Conservation (phyloP, 2,888 invertebrate species). For the Rugalucina vietnamica region DNA sequence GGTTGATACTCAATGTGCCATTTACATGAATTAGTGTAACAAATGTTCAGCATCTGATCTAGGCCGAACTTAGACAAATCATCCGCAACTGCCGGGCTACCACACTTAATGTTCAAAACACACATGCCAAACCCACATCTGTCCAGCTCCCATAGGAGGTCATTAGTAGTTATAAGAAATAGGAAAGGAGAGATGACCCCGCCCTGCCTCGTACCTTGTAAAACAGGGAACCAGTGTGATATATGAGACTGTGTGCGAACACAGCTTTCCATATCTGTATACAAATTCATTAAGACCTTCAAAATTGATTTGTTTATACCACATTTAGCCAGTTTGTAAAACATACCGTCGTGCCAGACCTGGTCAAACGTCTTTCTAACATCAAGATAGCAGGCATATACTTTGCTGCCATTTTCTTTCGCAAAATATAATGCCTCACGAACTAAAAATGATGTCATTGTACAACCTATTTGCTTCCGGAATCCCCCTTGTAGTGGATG, state of each 20-base stretch:
- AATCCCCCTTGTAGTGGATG: slow-evolving; percentile 20
- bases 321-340: not conserved
- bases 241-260: not conserved
- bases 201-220: slow-evolving; percentile 9
- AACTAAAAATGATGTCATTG: slow-evolving; percentile 23
- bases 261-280: not conserved
- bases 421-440: slow-evolving; percentile 1
- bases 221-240: slow-evolving; percentile 6
- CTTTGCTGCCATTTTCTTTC: not conserved
- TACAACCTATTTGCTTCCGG: slow-evolving; percentile 1
- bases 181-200: not conserved
- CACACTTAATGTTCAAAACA: not conserved
- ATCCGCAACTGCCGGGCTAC: slow-evolving; percentile 24
- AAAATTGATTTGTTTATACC: slow-evolving; percentile 21
- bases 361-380: slow-evolving; percentile 5
- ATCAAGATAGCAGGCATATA: slow-evolving; percentile 14
- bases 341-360: not conserved
- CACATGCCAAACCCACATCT: not conserved
- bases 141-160: not conserved
- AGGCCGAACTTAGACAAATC: not conserved
- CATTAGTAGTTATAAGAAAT: slow-evolving; percentile 4
- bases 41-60: not conserved
- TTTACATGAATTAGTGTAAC: not conserved
- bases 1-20: slow-evolving; percentile 1
- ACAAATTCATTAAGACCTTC: not conserved